Conservation (phyloP, 1,140 invertebrate species). For the Brachionus calyciflorus region DNA sequence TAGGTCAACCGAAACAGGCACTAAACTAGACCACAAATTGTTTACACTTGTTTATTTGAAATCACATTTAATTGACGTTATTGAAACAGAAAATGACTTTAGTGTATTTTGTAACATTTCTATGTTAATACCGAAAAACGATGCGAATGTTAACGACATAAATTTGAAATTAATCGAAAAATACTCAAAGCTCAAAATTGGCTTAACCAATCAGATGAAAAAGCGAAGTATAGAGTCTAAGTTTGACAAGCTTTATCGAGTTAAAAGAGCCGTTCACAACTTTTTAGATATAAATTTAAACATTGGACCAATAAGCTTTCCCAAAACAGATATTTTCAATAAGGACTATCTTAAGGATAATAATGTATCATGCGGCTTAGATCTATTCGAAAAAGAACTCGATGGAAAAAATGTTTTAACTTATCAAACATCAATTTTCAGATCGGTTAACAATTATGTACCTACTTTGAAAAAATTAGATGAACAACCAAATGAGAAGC, state of each 20-base stretch:
- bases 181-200: background rate
- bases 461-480: background rate
- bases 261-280: background rate
- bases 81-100: background rate
- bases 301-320: conserved; percentile 8
- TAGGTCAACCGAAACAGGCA: background rate
- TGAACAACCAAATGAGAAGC: background rate
- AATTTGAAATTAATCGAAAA: conserved; percentile 20
- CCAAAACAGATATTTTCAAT: background rate
- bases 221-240: background rate
- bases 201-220: background rate
- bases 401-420: background rate
- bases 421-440: background rate
- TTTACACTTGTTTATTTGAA: conserved; percentile 15
- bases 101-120: conserved; percentile 22
- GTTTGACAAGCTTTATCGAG: background rate
- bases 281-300: background rate
- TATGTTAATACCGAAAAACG: background rate
- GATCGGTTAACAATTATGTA: background rate
- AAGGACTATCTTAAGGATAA: conserved; percentile 9
- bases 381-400: background rate
- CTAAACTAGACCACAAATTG: background rate
- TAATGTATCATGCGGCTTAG: background rate
- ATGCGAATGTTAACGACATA: background rate
- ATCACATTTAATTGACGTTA: background rate